Evolutionary conservation across 1,140 invertebrate species (phyloP), one percentile per base, ranked within the genome.

Genomic region (Papilio machaon): DNA sequence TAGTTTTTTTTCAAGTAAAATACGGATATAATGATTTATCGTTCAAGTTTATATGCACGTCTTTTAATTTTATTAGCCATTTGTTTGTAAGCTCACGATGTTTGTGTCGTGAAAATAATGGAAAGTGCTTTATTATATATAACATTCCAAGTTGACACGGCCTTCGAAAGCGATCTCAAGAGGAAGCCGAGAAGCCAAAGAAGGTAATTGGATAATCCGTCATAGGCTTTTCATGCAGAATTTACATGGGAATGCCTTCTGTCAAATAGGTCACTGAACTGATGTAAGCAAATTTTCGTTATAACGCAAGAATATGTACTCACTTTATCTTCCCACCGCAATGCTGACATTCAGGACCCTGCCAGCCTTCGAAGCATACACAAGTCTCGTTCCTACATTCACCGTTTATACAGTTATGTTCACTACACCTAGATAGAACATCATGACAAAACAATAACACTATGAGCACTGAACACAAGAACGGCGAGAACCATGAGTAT

Each of bases 321-420:
- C 95, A 99, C 98, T 97, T 98, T 89, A 98, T 97, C 97, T 98
- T 98, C 82, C 98, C 98, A 79, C 97, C 97, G 95, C 98, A 99
- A 92, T 97, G 97, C 92, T 98, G 97, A 95, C 98, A 99, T 83
- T 96, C 96, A 35, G 96, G 94, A 70, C 98, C 98, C 92, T 98
- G 97, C 98, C 98, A 99, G 75, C 98, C 98, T 91, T 98, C 97
- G 89, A 96, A 96, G 95, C 98, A 99, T 79, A 97, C 94, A 95
- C 98, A 99, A 88, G 96, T 97, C 87, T 96, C 97, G 95, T 98
- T 98, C 90, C 96, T 95, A 96, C 98, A 98, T 76, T 89, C 90
- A 91, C 92, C 91, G 85, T 94, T 93, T 83, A 93, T 81, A 91
- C 94, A 94, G 87, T 91, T 93, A 89, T 91, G 89, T 82, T 95